Base-by-base conservation (phyloP, 2,888 invertebrate species). In the Limnephilus lunatus region DNA sequence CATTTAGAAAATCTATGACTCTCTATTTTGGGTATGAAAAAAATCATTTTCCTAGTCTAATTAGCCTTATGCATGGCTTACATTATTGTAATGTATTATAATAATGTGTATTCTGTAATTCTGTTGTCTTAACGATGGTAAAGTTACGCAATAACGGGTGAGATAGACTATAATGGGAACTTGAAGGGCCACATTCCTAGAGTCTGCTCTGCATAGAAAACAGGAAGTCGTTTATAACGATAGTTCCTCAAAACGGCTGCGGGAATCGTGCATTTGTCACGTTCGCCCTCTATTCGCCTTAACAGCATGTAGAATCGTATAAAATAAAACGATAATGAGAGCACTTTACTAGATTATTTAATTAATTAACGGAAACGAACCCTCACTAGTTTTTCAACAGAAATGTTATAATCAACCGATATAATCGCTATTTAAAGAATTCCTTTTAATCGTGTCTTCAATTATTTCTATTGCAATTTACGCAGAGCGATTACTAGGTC, bases 211-310 rank as follows among this genome's bases (percentile, higher is more conserved):
- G 48, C 68, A n/a, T 68, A 68, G 25, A 68, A 68, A 68, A 68
- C 68, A 86, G 86, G 86, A 86, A 48, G 86, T n/a, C 86, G 44
- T 86, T 86, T 25, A 86, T 48, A 86, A 48, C 30, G 14, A 30
- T 86, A 48, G 86, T 25, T 44, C 30, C 48, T 86, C 86, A 86
- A 86, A 86, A 86, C 44, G 86, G 31, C 86, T 44, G 44, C 39
- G 48, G 30, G 48, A 86, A 86, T 86, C 86, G 44, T 44, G 86
- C 48, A 31, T 44, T 44, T n/a, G 48, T 86, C 86, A 86, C 86
- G 86, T 86, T 86, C 86, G n/a, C 25, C 86, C 86, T 68, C 68
- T 68, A 68, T 68, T 68, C 68, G 0, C 68, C 68, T n/a, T 25
- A 68, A 68, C 25, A n/a, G n/a, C 19, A 3, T 19, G 25, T 68